Conservation (phyloP, 2,113 vertebrate species). For the Rhineura floridana region DNA sequence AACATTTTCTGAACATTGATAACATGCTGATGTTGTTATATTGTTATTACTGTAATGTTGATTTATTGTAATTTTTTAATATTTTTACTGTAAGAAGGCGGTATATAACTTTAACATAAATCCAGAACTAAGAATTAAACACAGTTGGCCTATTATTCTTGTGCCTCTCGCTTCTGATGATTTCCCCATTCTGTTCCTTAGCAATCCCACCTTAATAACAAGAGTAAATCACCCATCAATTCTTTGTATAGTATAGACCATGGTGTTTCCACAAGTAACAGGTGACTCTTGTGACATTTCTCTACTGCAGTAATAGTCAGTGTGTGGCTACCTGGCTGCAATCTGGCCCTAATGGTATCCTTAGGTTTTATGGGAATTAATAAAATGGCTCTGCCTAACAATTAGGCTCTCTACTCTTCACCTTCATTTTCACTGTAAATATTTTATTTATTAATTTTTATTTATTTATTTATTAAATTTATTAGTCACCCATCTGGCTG, state of each 20-base stretch:
- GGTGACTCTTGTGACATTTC: background rate
- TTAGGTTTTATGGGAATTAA: background rate
- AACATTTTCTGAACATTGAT: no score
- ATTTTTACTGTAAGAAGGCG: no score
- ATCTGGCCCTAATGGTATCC: background rate
- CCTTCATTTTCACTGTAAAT: background rate
- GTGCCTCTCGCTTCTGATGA: background rate
- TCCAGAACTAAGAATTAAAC: background rate
- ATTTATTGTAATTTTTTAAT: no score
- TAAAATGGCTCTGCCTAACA: background rate
- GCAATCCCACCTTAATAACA: slow-evolving; percentile 24
- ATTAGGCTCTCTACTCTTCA: background rate
- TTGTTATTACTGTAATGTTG: no score
- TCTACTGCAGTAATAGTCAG: background rate
- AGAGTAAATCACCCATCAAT: background rate
- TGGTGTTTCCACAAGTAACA: slow-evolving; percentile 27
- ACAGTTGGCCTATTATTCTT: background rate
- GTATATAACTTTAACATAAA: background rate
- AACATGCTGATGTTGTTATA: no score
- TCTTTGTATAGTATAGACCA: slow-evolving; percentile 43
- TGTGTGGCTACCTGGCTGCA: background rate
- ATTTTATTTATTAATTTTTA: no score
- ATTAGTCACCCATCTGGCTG: no score
- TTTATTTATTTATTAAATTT: no score
- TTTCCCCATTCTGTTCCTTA: slow-evolving; percentile 17